These are phyloP conservation scores for Phrynosoma blainvillii DNA, from an alignment of 2,113 vertebrate genomes.

Conservation along the genomic window DNA sequence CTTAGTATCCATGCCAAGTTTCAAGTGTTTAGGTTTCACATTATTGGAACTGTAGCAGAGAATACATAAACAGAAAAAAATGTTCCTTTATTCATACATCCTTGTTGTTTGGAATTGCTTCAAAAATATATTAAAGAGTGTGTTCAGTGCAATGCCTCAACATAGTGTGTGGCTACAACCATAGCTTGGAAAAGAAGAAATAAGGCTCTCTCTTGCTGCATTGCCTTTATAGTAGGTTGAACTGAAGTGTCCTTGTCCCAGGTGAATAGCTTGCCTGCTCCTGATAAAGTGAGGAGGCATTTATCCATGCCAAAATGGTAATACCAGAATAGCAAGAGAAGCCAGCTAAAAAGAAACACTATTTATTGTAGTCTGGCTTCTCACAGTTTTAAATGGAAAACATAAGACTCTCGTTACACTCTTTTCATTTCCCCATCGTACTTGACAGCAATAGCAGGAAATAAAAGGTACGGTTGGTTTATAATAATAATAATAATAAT, in stretches of 20 bases:
- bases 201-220: constrained; percentile 11
- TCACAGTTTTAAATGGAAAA: constrained; percentile 32
- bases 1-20: no score
- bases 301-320: constrained; percentile 35
- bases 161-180: constrained; percentile 22
- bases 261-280: constrained; percentile 37
- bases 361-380: constrained; percentile 44
- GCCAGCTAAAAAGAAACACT: constrained; percentile 48
- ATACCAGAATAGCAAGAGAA: constrained; percentile 38
- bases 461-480: constrained; percentile 15
- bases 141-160: neutral
- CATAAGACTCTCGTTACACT: constrained; percentile 33
- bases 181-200: neutral
- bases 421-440: constrained; percentile 8
- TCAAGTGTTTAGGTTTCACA: neutral
- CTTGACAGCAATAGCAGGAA: neutral
- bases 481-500: no score
- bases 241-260: constrained; percentile 43
- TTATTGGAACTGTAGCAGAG: neutral
- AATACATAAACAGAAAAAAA: neutral
- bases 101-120: neutral
- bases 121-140: neutral
- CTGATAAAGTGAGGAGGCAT: constrained; percentile 31
- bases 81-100: neutral
- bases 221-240: constrained; percentile 14